Base-by-base conservation (phyloP, 1,140 invertebrate species). In the Pseudobourletiella spinata region DNA sequence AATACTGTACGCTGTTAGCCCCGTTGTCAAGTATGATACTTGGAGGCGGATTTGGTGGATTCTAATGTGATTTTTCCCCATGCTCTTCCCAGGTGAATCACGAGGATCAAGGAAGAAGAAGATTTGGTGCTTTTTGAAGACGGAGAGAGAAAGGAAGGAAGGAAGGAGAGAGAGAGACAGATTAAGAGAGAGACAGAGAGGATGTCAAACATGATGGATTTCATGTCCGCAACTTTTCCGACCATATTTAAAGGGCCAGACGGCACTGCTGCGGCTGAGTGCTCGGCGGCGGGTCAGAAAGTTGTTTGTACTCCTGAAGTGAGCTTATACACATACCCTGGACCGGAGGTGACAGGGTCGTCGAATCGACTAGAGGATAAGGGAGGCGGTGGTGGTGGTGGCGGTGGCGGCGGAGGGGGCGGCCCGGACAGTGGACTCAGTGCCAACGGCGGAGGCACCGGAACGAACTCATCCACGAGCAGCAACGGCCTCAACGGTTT, bases 281-380 rank as follows among this genome's bases (percentile, higher is more conserved):
- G 3, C 14, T 46, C 44, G 4, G 15, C 44, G 44, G 6, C 22
- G 15, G 48, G 24, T 3, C 68, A 70, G 52, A 67, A 67, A 46
- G 64, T 71, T 25, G 61, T 71, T 25, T 71, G 69, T 39, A 71
- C 69, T 56, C 69, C 69, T 20, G 69, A 71, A 69, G 69, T 71
- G 48, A 69, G 66, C 59, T 61, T 71, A 59, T 71, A 71, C 51
- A 65, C 64, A 39, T 71, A 71, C 60, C 46, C 57, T 30, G 44
- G 51, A 43, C 35, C 48, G n/a, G 48, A 59, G 6, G 28, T 54
- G 24, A 48, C 59, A 18, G 44, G 39, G 20, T 30, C 25, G 14
- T 50, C 32, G 18, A 56, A 56, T 56, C 14, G 11, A 18, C 25
- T 39, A 18, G 28, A 35, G 28, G 55, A 57, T 20, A 55, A 55